Percentiles rank a stretch among this genome's conserved stretches.
Conservation (phyloP, 2,797 vertebrate species). For the Hybognathus amarus region DNA sequence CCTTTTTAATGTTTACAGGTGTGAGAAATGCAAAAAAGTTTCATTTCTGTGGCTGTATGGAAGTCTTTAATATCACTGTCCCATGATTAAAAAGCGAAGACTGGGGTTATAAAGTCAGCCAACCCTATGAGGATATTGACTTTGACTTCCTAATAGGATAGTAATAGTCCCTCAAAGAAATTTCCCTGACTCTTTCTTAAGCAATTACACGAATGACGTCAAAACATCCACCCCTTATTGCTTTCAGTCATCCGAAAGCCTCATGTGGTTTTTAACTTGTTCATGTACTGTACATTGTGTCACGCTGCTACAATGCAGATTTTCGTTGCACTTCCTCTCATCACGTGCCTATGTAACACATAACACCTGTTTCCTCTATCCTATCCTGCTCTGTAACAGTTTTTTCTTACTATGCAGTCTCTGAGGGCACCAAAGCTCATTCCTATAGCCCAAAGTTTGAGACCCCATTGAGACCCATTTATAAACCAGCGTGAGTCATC, state of each 20-base stretch:
- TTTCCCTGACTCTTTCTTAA: conserved; percentile 16
- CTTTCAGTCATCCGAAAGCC: conserved; percentile 19
- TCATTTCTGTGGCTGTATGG: conserved; percentile 9
- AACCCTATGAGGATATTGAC: conserved; percentile 8
- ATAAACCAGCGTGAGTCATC: conserved; percentile 68
- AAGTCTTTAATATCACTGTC: conserved; percentile 8
- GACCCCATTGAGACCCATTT: conserved; percentile 69
- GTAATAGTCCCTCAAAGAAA: conserved; percentile 20
- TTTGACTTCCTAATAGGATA: conserved; percentile 37
- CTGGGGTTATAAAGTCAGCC: conserved; percentile 17
- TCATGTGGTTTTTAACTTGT: conserved; percentile 35
- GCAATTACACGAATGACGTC: conserved; percentile 6
- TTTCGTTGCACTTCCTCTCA: conserved; percentile 54
- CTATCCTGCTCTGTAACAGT: not conserved
- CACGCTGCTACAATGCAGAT: conserved; percentile 58
- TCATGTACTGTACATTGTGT: conserved; percentile 23
- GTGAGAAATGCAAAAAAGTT: conserved; percentile 6
- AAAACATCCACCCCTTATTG: conserved; percentile 3
- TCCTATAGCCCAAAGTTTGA: conserved; percentile 58
- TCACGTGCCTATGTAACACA: conserved; percentile 56
- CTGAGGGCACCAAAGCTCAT: conserved; percentile 32
- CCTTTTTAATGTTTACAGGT: conserved; percentile 19
- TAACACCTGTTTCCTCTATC: conserved; percentile 64
- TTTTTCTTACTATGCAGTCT: conserved; percentile 4
- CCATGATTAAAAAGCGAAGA: not conserved